Evolutionary conservation across 2,113 vertebrate genomes (phyloP).

Genomic region (Entelurus aequoreus): DNA sequence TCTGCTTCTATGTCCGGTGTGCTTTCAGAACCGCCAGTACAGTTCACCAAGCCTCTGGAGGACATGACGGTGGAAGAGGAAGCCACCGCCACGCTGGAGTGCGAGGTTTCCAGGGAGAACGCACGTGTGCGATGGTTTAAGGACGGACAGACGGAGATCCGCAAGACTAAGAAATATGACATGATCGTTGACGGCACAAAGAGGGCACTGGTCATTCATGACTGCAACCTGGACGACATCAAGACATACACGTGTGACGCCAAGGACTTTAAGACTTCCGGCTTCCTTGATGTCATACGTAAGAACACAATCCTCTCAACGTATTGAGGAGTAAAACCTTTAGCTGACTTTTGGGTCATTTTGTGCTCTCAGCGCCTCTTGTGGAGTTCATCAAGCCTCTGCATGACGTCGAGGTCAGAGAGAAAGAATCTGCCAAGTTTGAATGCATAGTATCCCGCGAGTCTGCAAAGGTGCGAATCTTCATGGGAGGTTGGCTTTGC

Average conservation of each 20-base stretch:
- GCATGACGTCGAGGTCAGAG: slow-evolving; percentile 88
- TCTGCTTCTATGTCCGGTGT: neutral
- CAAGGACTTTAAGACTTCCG: slow-evolving; percentile 93
- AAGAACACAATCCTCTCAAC: slow-evolving; percentile 53
- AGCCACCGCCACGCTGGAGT: slow-evolving; percentile 85
- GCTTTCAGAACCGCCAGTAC: slow-evolving; percentile 84
- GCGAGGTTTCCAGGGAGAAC: slow-evolving; percentile 91
- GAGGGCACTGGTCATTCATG: slow-evolving; percentile 84
- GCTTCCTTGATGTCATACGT: slow-evolving; percentile 95
- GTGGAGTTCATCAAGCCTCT: slow-evolving; percentile 90
- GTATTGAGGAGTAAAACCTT: neutral
- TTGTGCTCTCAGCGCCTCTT: slow-evolving; percentile 77
- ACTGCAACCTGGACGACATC: slow-evolving; percentile 84
- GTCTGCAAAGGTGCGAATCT: slow-evolving; percentile 79
- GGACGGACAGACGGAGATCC: slow-evolving; percentile 89
- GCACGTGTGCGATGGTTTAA: slow-evolving; percentile 91
- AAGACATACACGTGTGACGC: slow-evolving; percentile 90
- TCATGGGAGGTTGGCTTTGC: too few species aligned
- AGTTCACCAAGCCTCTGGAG: slow-evolving; percentile 93
- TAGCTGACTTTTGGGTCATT: neutral
- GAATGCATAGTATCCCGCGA: slow-evolving; percentile 96
- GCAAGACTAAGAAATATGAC: slow-evolving; percentile 94
- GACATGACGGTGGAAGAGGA: slow-evolving; percentile 98
- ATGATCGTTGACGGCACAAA: slow-evolving; percentile 80
- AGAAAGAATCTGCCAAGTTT: slow-evolving; percentile 91